Evolutionary conservation across 2,113 vertebrate genomes (phyloP).

Genomic region (Morone chrysops): DNA sequence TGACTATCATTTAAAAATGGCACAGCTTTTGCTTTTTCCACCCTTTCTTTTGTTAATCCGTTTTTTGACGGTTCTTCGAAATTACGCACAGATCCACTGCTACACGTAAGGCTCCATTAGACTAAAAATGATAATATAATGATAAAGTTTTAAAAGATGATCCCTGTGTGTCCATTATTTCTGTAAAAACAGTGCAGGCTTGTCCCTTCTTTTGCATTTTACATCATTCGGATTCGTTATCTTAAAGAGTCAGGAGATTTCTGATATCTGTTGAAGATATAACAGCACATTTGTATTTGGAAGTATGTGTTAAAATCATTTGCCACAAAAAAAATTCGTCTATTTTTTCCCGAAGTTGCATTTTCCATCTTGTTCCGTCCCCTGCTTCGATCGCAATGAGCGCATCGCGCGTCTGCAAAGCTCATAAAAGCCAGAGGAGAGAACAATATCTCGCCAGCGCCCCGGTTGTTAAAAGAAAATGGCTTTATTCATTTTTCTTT

Average conservation of each 20-base stretch:
- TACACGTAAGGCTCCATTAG: not conserved
- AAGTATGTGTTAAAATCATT: not conserved
- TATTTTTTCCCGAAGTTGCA: slow-evolving; percentile 28
- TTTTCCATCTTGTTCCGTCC: slow-evolving; percentile 47
- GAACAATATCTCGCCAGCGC: slow-evolving; percentile 71
- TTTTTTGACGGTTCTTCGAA: not conserved
- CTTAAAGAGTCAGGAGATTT: not conserved
- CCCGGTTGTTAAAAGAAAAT: slow-evolving; percentile 80
- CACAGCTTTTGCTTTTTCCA: not conserved
- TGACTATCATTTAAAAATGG: not conserved
- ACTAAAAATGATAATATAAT: not conserved
- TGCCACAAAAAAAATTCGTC: not conserved
- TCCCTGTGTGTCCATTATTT: not conserved
- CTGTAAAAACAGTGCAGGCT: not conserved
- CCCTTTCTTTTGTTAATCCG: rapidly evolving
- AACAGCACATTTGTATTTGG: not conserved
- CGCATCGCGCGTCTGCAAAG: slow-evolving; percentile 57
- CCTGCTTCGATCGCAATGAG: slow-evolving; percentile 58
- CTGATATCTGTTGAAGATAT: not conserved
- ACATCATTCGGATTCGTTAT: not conserved
- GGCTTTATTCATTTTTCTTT: slow-evolving; percentile 81
- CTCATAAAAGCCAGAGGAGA: slow-evolving; percentile 71
- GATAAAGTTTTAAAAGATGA: not conserved
- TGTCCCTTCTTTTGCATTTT: not conserved
- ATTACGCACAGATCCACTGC: not conserved